Conservation (phyloP, 2,888 invertebrate species). For the Tipula confusa region DNA sequence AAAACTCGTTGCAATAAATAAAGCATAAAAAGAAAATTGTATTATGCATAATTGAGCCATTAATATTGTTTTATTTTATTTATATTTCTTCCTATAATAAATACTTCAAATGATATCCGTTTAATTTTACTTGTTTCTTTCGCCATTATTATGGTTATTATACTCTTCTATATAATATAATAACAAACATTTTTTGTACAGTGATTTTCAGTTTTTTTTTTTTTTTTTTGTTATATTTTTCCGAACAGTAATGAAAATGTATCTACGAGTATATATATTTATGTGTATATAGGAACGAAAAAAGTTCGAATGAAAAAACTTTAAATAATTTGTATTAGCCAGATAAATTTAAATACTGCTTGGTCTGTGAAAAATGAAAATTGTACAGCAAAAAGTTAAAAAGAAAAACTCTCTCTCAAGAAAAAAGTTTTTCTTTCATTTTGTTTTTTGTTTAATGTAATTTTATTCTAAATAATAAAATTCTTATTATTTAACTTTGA, state of each 20-base stretch:
- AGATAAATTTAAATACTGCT: slow-evolving; percentile 25
- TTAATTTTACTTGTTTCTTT: background rate
- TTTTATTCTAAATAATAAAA: slow-evolving; percentile 25
- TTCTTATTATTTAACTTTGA: slow-evolving; percentile 25
- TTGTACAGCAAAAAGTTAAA: background rate
- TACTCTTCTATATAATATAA: background rate
- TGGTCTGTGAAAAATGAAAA: background rate
- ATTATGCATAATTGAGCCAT: slow-evolving; percentile 12
- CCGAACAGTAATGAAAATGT: background rate
- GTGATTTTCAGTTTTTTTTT: background rate
- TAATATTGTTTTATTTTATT: background rate
- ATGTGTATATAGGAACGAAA: background rate
- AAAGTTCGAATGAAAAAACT: slow-evolving; percentile 3
- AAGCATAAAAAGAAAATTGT: background rate
- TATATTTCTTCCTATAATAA: slow-evolving; percentile 25
- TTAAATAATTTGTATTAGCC: slow-evolving; percentile 25
- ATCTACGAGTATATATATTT: no score
- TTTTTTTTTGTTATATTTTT: background rate
- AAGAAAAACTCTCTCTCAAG: background rate
- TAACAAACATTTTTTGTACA: background rate
- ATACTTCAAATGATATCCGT: slow-evolving; percentile 20
- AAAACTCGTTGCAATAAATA: background rate
- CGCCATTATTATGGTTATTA: background rate
- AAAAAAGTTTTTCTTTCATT: background rate
- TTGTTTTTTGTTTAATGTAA: background rate